A percentile compares a stretch with the other conserved stretches of the same genome.
These are phyloP conservation scores for Mormyrops boulengeri DNA, from an alignment of 2,797 vertebrate genomes.

Conservation along the genomic window DNA sequence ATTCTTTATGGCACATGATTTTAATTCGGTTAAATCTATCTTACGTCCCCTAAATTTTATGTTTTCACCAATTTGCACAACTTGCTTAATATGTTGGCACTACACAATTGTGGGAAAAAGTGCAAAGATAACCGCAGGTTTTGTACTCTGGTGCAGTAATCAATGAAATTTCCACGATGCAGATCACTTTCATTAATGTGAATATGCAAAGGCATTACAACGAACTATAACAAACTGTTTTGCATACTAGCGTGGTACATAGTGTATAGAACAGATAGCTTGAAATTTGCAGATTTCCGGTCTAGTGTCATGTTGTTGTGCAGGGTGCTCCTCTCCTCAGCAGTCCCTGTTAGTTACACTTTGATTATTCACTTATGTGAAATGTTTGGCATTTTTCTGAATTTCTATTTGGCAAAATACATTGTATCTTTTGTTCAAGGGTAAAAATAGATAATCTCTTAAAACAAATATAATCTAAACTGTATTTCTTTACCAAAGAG, in stretches of 20 bases:
- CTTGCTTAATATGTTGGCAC: background rate
- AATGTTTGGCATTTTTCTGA: background rate
- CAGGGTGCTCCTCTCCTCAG: background rate
- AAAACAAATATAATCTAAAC: background rate
- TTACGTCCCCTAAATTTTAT: background rate
- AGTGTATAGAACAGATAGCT: background rate
- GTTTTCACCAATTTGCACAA: background rate
- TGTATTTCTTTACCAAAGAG: slow-evolving; percentile 27
- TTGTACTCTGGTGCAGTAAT: background rate
- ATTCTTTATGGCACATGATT: background rate
- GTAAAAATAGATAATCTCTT: background rate
- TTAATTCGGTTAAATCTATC: background rate
- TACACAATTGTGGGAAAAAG: background rate
- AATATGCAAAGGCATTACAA: background rate
- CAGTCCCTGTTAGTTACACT: background rate
- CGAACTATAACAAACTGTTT: background rate
- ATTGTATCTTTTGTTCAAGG: background rate
- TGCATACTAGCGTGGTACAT: background rate
- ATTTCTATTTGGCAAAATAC: slow-evolving; percentile 12
- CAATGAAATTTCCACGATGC: background rate
- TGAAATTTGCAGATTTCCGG: background rate
- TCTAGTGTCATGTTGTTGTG: background rate
- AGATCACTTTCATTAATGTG: background rate
- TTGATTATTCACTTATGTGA: background rate
- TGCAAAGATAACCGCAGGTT: background rate